Evolutionary conservation across 30 jellyfish, hydroid and myxozoan species (phyloP).

Genomic region (Aurelia coerulea): DNA sequence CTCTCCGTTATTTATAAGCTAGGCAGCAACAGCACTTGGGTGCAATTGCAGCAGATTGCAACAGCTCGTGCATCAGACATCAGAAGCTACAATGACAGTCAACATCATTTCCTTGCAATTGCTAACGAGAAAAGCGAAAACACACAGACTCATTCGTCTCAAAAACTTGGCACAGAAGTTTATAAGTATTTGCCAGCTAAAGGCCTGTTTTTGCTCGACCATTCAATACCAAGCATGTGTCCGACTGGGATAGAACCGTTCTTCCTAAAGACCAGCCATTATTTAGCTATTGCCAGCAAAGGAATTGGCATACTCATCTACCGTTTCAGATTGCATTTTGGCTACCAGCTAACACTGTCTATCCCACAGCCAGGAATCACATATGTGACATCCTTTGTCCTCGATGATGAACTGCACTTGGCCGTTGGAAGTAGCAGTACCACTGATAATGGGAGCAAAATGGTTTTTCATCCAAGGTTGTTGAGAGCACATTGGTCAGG

Average conservation of each 20-base stretch:
- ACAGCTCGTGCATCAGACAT: constrained; percentile 34
- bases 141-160: constrained; percentile 5
- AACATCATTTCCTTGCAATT: constrained; percentile 46
- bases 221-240: not conserved
- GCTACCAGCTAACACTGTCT: constrained; percentile 38
- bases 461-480: not conserved
- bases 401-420: constrained; percentile 24
- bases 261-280: constrained; percentile 14
- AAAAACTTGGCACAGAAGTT: constrained; percentile 23
- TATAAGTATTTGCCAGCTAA: constrained; percentile 4
- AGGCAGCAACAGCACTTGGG: constrained; percentile 12
- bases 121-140: constrained; percentile 21
- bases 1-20: constrained; percentile 28
- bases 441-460: not conserved
- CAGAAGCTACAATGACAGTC: constrained; percentile 10
- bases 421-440: constrained; percentile 33
- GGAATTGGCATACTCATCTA: constrained; percentile 43
- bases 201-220: constrained; percentile 40
- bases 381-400: constrained; percentile 26
- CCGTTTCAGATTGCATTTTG: constrained; percentile 58
- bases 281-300: constrained; percentile 37
- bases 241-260: constrained; percentile 12
- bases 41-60: constrained; percentile 38
- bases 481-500: constrained; percentile 2
- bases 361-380: constrained; percentile 44